Evolutionary conservation across 2,113 vertebrate genomes (phyloP), one percentile per base, ranked within the genome.

Genomic region (Poeciliopsis retropinna): DNA sequence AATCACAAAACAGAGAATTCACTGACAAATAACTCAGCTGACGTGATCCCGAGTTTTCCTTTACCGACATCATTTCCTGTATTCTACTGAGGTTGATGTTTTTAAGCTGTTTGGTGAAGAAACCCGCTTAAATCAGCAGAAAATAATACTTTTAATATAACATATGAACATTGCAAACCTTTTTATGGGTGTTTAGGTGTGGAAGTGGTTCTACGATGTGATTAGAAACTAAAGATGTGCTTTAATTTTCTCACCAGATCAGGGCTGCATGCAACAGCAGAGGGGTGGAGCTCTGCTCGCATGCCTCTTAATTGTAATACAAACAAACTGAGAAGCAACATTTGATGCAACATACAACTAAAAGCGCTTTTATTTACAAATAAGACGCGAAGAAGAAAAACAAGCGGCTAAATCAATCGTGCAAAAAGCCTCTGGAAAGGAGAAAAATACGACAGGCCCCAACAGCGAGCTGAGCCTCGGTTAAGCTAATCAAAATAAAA

Each of bases 241-340:
- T 39, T 31, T 1, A 0, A 64, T 44, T 39, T 1, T 19, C 60
- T 72, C 60, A 39, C 57, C 8, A 75, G 34, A 25, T 39, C 28
- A 63, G 17, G 71, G 2, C 61, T 32, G 17, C 27, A 51, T 51
- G 2, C 41, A 62, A 75, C 69, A 75, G 74, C 73, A 32, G 83
- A 83, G 78, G 86, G 86, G 87, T 80, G 89, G 85, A 87, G 87
- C 86, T 79, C 30, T 5, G n/a, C 27, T 68, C 72, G 73, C 75
- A 83, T 30, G 74, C 70, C 29, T 27, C 19, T 34, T 34, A 47
- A 57, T 57, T 31, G 60, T 25, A 70, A 62, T 47, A 67, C 34
- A 67, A 15, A 22, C n/a, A 30, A 51, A 31, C 25, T 47, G 44
- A 47, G 17, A 47, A 19, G 17, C 11, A 28, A 44, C 30, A 22